phyloP scores from a whole-genome alignment of 2,888 invertebrate species.

The Callyntrura sp. region DNA sequence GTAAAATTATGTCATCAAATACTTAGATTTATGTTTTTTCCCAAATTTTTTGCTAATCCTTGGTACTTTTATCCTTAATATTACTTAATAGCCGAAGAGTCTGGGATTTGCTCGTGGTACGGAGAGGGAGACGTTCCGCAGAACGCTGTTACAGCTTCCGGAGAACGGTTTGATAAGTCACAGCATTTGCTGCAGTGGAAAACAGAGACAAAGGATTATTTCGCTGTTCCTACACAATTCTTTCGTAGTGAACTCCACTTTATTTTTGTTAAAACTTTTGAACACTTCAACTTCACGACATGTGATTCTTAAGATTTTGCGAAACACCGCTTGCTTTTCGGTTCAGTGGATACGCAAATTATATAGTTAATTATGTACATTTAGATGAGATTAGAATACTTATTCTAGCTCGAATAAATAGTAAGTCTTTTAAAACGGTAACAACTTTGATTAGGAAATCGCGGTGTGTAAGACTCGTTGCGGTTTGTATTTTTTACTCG shows the following conservation, averaged over 20 bases:
- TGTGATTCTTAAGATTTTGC: too few species aligned
- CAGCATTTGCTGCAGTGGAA: conserved; percentile 31
- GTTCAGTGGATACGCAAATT: background rate
- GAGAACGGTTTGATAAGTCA: conserved; percentile 18
- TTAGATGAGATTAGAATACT: background rate
- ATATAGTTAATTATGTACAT: background rate
- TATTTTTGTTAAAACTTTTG: background rate
- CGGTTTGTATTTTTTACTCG: background rate
- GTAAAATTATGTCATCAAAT: too few species aligned
- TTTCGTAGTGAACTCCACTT: background rate
- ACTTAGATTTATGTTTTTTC: too few species aligned
- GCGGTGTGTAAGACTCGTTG: background rate
- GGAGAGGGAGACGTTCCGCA: conserved; percentile 27
- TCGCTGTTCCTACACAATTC: conserved; percentile 23
- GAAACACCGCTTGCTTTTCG: too few species aligned
- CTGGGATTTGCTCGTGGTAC: conserved; percentile 49
- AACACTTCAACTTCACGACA: conserved; percentile 6
- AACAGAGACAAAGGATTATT: conserved; percentile 30
- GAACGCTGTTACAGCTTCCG: conserved; percentile 19
- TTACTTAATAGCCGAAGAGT: background rate
- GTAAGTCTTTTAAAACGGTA: conserved; percentile 16
- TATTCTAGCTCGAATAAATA: conserved; percentile 7
- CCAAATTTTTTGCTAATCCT: background rate
- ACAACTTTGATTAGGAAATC: background rate
- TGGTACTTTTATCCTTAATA: too few species aligned